These are phyloP conservation scores for Euura saliciscinereae DNA, from an alignment of 1,140 invertebrate genomes.

Conservation along the genomic window DNA sequence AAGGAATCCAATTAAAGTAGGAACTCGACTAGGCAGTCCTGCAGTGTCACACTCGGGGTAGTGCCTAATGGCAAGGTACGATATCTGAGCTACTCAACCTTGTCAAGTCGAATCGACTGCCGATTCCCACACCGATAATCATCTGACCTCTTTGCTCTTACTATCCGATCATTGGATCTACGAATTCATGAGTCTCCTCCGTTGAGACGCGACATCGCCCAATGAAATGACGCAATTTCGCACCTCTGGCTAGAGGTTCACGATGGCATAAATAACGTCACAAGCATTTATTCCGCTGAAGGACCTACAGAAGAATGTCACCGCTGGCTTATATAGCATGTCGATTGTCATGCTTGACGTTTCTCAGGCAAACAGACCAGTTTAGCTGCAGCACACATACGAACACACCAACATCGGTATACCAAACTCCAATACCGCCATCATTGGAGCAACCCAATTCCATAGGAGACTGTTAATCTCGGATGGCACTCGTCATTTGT, in stretches of 20 bases:
- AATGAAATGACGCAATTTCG: neutral
- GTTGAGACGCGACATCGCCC: neutral
- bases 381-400: neutral
- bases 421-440: no score
- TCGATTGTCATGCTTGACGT: neutral
- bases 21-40: no score
- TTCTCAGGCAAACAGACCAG: neutral
- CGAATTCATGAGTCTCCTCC: neutral
- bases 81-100: neutral
- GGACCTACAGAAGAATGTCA: neutral
- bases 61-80: no score
- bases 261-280: neutral
- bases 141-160: slow-evolving; percentile 2
- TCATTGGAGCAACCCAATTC: neutral
- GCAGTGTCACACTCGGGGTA: no score
- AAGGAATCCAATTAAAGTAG: no score
- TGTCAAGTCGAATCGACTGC: neutral
- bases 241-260: neutral
- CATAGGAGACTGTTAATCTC: slow-evolving; percentile 38
- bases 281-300: neutral
- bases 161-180: neutral
- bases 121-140: slow-evolving; percentile 5
- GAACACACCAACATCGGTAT: no score
- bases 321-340: neutral
- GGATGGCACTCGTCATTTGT: slow-evolving; percentile 38